These are phyloP conservation scores for Lates japonicus DNA, from an alignment of 2,797 vertebrate species.

Conservation along the genomic window DNA sequence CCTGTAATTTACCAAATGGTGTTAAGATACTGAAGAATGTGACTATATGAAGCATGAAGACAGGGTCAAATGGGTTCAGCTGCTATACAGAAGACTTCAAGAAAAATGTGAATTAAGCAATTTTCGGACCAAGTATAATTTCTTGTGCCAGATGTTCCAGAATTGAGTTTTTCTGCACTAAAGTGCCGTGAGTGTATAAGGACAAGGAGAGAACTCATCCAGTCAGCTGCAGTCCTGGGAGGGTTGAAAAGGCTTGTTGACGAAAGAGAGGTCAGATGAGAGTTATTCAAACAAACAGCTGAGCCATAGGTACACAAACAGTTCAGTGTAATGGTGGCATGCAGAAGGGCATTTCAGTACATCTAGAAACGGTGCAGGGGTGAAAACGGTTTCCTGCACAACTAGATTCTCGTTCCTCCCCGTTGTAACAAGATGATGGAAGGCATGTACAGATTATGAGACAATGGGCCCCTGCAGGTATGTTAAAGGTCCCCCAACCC, in stretches of 20 bases:
- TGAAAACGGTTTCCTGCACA: neutral
- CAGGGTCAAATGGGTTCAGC: neutral
- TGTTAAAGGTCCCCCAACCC: neutral
- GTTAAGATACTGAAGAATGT: neutral
- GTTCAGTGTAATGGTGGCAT: neutral
- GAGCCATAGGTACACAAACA: conserved; percentile 12
- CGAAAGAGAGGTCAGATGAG: conserved; percentile 44
- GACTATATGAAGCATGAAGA: neutral
- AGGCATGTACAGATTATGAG: neutral
- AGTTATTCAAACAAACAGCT: conserved; percentile 37
- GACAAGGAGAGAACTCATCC: neutral
- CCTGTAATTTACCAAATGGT: neutral
- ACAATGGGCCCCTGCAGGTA: neutral
- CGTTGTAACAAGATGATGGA: neutral
- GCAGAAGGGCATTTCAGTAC: neutral
- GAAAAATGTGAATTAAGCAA: neutral
- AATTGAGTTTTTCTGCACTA: neutral
- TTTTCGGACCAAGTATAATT: neutral
- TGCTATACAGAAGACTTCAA: neutral
- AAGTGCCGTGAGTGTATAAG: conserved; percentile 2
- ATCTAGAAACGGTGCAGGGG: neutral
- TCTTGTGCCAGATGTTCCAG: neutral
- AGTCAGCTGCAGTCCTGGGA: conserved; percentile 27
- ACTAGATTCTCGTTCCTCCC: neutral
- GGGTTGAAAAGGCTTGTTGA: conserved; percentile 36